phyloP scores from a whole-genome alignment of 1,140 invertebrate species.

The Solenopsis invicta region DNA sequence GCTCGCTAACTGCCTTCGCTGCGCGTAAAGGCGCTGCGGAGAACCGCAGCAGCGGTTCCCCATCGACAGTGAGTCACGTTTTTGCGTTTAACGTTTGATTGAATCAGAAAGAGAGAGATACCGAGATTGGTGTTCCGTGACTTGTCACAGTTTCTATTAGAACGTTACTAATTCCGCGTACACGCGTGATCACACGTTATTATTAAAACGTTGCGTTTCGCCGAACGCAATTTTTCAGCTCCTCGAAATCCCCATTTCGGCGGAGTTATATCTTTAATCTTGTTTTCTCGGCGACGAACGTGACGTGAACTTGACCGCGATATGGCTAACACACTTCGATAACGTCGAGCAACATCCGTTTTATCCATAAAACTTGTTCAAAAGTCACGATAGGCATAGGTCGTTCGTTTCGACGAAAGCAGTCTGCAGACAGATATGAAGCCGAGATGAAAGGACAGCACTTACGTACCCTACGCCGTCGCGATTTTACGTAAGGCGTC shows the following conservation, averaged over 20 bases:
- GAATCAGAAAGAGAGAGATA: conserved; percentile 18
- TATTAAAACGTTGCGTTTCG: conserved; percentile 1
- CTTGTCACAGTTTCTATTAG: conserved; percentile 14
- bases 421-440: neutral
- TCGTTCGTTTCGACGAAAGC: neutral
- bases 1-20: neutral
- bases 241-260: neutral
- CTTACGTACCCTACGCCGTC: neutral
- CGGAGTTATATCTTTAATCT: conserved; percentile 26
- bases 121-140: neutral
- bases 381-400: conserved; percentile 7
- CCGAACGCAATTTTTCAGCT: neutral
- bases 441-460: conserved; percentile 33
- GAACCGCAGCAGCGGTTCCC: conserved; percentile 9
- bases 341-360: conserved; percentile 29
- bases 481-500: conserved; percentile 57
- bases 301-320: conserved; percentile 46
- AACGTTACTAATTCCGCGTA: neutral
- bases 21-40: neutral
- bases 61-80: conserved; percentile 27
- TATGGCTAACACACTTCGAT: conserved; percentile 2
- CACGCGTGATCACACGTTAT: neutral
- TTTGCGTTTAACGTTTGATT: conserved; percentile 14
- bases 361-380: conserved; percentile 12
- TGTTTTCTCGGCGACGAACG: conserved; percentile 2